Conservation (phyloP, 2,888 invertebrate species). For the Ochlodes sylvanus region DNA sequence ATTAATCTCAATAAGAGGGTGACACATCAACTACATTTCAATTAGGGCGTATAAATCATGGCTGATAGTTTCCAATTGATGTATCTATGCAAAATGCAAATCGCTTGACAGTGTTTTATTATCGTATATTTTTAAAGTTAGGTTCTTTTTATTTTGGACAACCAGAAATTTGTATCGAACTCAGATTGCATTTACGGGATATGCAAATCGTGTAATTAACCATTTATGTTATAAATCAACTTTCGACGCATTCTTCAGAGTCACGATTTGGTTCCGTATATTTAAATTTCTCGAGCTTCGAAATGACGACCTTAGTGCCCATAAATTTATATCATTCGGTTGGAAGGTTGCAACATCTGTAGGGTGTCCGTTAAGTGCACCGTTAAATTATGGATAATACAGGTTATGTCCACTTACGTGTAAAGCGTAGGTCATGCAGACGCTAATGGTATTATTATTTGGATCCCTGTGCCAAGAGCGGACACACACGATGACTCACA, state of each 20-base stretch:
- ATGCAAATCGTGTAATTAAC: constrained; percentile 33
- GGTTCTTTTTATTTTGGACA: constrained; percentile 13
- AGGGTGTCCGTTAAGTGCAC: constrained; percentile 49
- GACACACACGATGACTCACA: constrained; percentile 72
- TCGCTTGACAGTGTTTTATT: constrained; percentile 28
- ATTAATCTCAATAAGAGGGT: constrained; percentile 26
- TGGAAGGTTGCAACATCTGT: constrained; percentile 36
- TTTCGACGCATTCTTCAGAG: constrained; percentile 26
- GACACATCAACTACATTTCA: constrained; percentile 26
- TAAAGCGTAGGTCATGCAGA: constrained; percentile 50
- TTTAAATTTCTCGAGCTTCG: constrained; percentile 27
- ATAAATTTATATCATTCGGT: constrained; percentile 40
- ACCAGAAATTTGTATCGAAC: constrained; percentile 27
- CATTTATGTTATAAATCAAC: constrained; percentile 33
- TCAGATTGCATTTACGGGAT: constrained; percentile 21
- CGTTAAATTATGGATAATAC: constrained; percentile 52
- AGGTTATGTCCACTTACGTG: constrained; percentile 49
- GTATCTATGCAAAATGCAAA: constrained; percentile 28
- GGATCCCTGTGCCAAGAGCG: constrained; percentile 68
- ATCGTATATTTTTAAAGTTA: constrained; percentile 9
- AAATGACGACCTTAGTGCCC: constrained; percentile 36
- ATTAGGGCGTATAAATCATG: constrained; percentile 21
- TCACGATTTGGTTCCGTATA: constrained; percentile 9
- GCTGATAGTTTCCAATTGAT: constrained; percentile 19
- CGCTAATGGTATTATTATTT: constrained; percentile 66